Conservation (phyloP, 2,113 vertebrate genomes). For the Myiopsitta monachus region DNA sequence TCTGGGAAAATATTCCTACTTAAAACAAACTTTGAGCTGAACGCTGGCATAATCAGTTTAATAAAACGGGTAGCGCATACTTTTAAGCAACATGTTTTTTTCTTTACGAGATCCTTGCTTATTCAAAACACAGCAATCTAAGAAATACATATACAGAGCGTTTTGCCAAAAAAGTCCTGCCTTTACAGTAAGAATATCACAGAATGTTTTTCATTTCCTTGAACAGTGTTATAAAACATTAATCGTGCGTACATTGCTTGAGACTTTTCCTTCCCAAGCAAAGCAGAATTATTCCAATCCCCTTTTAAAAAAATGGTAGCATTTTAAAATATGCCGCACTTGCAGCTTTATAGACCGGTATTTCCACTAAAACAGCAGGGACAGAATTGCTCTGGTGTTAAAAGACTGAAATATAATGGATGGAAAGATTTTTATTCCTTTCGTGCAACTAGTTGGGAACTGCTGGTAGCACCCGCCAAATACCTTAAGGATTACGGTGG, state of each 20-base stretch:
- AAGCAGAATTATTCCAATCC: constrained; percentile 60
- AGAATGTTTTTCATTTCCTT: constrained; percentile 74
- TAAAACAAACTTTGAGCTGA: constrained; percentile 47
- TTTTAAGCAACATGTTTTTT: constrained; percentile 58
- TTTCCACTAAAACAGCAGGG: constrained; percentile 69
- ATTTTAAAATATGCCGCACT: constrained; percentile 58
- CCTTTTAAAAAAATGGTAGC: constrained; percentile 18
- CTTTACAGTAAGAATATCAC: constrained; percentile 54
- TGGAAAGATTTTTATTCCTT: constrained; percentile 62
- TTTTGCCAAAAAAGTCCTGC: constrained; percentile 41
- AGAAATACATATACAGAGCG: constrained; percentile 59
- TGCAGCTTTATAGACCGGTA: constrained; percentile 51
- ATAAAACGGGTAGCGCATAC: constrained; percentile 50
- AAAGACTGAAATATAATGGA: constrained; percentile 60
- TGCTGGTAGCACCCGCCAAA: constrained; percentile 31
- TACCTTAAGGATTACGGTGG: neutral
- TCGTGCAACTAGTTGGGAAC: constrained; percentile 26
- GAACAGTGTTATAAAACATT: constrained; percentile 70
- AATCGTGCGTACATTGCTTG: constrained; percentile 34
- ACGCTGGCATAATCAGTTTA: constrained; percentile 58
- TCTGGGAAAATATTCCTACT: constrained; percentile 64
- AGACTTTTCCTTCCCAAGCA: constrained; percentile 66
- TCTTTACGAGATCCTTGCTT: constrained; percentile 70
- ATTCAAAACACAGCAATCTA: constrained; percentile 67
- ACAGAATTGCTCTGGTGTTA: constrained; percentile 61